Conservation (phyloP, 2,797 vertebrate genomes). For the Chanos chanos region DNA sequence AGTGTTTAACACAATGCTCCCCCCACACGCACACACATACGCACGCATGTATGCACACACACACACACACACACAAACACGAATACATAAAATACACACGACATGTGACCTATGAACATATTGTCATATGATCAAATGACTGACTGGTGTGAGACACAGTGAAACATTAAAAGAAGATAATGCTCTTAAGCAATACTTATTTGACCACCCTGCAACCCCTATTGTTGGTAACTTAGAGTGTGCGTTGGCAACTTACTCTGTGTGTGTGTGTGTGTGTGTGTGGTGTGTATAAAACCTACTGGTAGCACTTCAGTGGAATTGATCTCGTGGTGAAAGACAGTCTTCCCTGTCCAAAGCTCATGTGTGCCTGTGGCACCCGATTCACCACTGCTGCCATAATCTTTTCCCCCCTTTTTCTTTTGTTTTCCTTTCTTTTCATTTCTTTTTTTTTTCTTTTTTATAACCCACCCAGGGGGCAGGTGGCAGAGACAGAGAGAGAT, state of each 20-base stretch:
- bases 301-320: background rate
- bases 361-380: conserved; percentile 44
- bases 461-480: conserved; percentile 18
- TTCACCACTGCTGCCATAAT: conserved; percentile 28
- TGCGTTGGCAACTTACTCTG: no score
- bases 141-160: no score
- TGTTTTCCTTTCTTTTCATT: no score
- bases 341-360: conserved; percentile 32
- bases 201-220: background rate
- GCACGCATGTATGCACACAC: background rate
- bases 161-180: conserved; percentile 15
- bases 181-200: conserved; percentile 3
- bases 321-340: conserved; percentile 28
- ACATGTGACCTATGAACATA: background rate
- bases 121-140: background rate
- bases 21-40: background rate
- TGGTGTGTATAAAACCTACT: background rate
- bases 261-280: no score
- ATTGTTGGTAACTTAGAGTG: background rate
- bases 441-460: conserved; percentile 7
- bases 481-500: conserved; percentile 22
- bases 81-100: background rate
- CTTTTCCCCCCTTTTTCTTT: background rate
- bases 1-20: background rate
- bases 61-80: conserved; percentile 1